A percentile compares a stretch with the other conserved stretches of the same genome.
Conservation (phyloP, 2,888 invertebrate genomes). For the Sarcophaga caerulescens region DNA sequence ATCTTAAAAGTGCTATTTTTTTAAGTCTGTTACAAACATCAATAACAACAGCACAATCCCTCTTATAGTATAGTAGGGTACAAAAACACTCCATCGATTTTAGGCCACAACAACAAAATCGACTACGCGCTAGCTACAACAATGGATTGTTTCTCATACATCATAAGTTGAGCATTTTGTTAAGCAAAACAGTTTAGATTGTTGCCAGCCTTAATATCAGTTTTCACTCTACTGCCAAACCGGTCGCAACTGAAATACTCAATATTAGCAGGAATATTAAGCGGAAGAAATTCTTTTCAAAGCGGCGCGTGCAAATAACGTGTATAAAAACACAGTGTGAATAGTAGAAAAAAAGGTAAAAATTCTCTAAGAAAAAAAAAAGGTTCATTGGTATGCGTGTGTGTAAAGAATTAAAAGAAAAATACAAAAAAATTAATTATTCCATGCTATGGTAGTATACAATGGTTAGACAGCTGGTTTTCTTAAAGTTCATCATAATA, state of each 20-base stretch:
- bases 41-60: neutral
- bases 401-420: no score
- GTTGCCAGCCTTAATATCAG: slow-evolving; percentile 67
- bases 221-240: slow-evolving; percentile 76
- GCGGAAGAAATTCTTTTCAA: slow-evolving; percentile 7
- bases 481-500: neutral
- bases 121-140: no score
- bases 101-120: slow-evolving; percentile 62
- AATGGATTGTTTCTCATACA: slow-evolving; percentile 3
- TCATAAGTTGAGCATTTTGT: slow-evolving; percentile 48
- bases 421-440: no score
- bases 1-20: no score
- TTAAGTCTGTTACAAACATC: neutral
- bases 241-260: slow-evolving; percentile 67
- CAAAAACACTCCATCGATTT: slow-evolving; percentile 24
- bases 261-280: neutral
- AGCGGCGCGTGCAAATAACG: slow-evolving; percentile 28
- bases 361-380: slow-evolving; percentile 11
- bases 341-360: slow-evolving; percentile 46
- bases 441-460: neutral
- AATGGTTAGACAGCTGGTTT: slow-evolving; percentile 22
- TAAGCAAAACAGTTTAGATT: slow-evolving; percentile 58
- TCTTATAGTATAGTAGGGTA: no score
- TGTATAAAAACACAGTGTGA: slow-evolving; percentile 2
- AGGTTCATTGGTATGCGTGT: neutral